Evolutionary conservation across 1,140 invertebrate species (phyloP).

Genomic region (Hetaerina americana): DNA sequence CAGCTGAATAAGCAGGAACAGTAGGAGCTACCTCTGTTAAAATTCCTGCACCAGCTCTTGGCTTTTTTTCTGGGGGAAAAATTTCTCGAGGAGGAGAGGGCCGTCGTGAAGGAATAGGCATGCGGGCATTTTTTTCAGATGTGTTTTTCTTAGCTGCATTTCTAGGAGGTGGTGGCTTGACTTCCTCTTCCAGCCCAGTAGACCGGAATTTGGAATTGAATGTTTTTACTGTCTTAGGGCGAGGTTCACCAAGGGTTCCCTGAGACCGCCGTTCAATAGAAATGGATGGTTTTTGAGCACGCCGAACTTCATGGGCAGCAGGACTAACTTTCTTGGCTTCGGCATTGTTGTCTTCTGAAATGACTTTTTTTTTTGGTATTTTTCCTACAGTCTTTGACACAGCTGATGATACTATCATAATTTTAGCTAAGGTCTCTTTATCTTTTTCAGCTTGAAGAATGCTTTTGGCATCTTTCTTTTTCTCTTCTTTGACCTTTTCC

Average conservation of each 20-base stretch:
- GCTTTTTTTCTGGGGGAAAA: constrained; percentile 12
- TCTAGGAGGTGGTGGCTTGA: constrained; percentile 58
- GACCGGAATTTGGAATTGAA: constrained; percentile 78
- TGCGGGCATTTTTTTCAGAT: constrained; percentile 42
- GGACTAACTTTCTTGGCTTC: constrained; percentile 29
- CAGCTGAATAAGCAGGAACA: constrained; percentile 26
- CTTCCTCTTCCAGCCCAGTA: constrained; percentile 69
- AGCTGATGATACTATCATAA: constrained; percentile 43
- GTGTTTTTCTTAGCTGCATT: constrained; percentile 26
- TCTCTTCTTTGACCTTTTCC: constrained; percentile 29
- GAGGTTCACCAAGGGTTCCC: not conserved
- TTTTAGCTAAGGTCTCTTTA: constrained; percentile 49
- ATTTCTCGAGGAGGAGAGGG: constrained; percentile 8
- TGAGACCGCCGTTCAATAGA: constrained; percentile 61
- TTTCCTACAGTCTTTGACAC: constrained; percentile 42
- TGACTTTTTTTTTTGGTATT: constrained; percentile 54
- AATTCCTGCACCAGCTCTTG: constrained; percentile 12
- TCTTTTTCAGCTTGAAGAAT: constrained; percentile 43
- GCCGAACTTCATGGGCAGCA: constrained; percentile 19
- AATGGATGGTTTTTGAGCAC: constrained; percentile 58
- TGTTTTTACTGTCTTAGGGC: constrained; percentile 59
- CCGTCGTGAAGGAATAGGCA: constrained; percentile 17
- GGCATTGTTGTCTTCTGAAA: constrained; percentile 26
- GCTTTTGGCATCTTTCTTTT: constrained; percentile 19
- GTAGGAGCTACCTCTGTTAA: constrained; percentile 21